phyloP scores from a whole-genome alignment of 2,797 vertebrate species.

The Cuculus canorus region DNA sequence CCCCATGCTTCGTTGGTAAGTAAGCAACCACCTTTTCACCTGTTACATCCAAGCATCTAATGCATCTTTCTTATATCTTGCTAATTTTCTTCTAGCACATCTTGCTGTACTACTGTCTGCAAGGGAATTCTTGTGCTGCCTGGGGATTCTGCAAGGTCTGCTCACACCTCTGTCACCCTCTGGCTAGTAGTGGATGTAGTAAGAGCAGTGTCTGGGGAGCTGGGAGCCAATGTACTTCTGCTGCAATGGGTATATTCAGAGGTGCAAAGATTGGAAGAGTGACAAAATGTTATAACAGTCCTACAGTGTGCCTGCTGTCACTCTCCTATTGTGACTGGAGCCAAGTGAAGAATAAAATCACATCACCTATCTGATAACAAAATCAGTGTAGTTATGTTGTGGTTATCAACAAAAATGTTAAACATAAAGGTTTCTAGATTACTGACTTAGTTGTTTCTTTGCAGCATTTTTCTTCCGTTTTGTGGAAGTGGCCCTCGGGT shows the following conservation, averaged over 20 bases:
- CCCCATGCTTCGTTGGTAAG: not conserved
- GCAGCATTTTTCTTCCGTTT: slow-evolving; percentile 47
- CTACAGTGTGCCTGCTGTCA: not conserved
- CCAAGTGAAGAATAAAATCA: not conserved
- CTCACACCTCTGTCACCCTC: not conserved
- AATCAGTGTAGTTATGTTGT: not conserved
- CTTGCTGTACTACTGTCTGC: not conserved
- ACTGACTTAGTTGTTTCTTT: not conserved
- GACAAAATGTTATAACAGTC: not conserved
- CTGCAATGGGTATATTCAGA: not conserved
- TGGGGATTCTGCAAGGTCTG: not conserved
- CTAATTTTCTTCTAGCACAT: not conserved
- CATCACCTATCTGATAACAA: not conserved
- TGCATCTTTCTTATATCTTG: not conserved
- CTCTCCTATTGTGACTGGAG: not conserved
- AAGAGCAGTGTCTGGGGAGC: not conserved
- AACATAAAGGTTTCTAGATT: not conserved
- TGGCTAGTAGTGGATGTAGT: not conserved
- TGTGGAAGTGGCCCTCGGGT: not conserved
- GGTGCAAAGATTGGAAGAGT: not conserved
- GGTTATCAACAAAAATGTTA: not conserved
- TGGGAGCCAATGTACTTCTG: not conserved
- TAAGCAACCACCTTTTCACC: not conserved
- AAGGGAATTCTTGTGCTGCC: not conserved
- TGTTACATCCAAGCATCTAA: not conserved